Base-by-base conservation (phyloP, 2,113 vertebrate species). In the Aegotheles bennettii region DNA sequence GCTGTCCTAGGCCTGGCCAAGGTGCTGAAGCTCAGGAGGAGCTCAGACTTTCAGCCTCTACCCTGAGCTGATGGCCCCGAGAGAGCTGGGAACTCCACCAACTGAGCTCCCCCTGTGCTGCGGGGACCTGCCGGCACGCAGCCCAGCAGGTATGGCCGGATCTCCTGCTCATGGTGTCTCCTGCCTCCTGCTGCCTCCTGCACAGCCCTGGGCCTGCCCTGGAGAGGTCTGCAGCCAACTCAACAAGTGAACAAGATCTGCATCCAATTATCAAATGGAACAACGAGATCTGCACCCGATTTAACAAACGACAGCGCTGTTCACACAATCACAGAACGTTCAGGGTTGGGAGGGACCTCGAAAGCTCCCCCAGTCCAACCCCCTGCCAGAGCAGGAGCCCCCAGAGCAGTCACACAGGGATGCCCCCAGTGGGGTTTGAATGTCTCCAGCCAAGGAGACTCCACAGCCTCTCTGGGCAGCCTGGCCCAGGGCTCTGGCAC, bases 61-160 rank as follows among this genome's bases (percentile, higher is more conserved):
- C 19, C 83, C 28, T 0, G 51, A 78, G 82, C 63, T 4, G 45
- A n/a, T 1, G 1, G 78, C 68, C 45, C 68, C 40, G 51, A 75
- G 42, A 3, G 1, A 47, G 25, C 24, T 51, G 35, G 51, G 67
- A 9, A 64, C n/a, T n/a, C n/a, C n/a, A n/a, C n/a, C n/a, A n/a
- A n/a, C n/a, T n/a, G 63, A 77, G 73, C 77, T 51, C 28, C 54
- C 71, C 18, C 2, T 1, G 11, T 24, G 6, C 88, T 11, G 38
- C 0, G 16, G 90, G 73, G 51, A 75, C 2, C 29, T 14, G 26
- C 16, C 1, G 3, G 88, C 28, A 10, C 26, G 6, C 0, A 2
- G 92, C 82, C 29, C 80, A 51, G 75, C 95, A 93, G 92, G 93
- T 28, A 67, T 5, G 4, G 74, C 84, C 63, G 59, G 93, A 60